phyloP scores from a whole-genome alignment of 1,140 invertebrate genomes.

The Teleogryllus occipitalis region DNA sequence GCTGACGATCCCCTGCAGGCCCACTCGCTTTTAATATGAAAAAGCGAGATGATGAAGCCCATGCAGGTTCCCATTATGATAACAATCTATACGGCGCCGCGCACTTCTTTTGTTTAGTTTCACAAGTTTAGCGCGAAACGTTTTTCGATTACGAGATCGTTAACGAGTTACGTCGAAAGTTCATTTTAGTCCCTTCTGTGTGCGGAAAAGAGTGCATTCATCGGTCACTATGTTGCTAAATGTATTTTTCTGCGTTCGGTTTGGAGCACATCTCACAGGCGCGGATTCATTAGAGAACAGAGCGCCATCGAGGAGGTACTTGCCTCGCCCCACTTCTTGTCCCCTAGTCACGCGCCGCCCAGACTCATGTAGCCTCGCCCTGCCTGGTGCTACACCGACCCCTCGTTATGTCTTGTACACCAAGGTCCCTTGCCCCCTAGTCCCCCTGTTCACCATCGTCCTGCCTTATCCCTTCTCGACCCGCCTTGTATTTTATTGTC shows the following conservation, averaged over 20 bases:
- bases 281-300: not conserved
- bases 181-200: not conserved
- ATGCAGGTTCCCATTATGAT: not conserved
- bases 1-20: not conserved
- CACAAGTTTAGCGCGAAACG: not conserved
- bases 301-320: not conserved
- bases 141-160: slow-evolving; percentile 1
- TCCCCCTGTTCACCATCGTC: too few species aligned
- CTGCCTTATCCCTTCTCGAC: too few species aligned
- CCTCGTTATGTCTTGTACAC: too few species aligned
- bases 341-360: too few species aligned
- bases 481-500: too few species aligned
- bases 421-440: too few species aligned
- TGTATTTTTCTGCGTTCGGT: not conserved
- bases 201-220: not conserved
- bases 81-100: not conserved
- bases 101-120: not conserved
- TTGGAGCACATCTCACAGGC: not conserved
- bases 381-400: too few species aligned
- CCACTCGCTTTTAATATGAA: not conserved
- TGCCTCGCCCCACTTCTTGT: too few species aligned
- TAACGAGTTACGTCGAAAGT: not conserved
- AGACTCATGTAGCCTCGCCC: too few species aligned
- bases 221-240: not conserved
- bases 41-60: not conserved